A percentile compares a stretch with the other conserved stretches of the same genome.
Evolutionary conservation across 2,888 invertebrate genomes (phyloP).

Genomic region (Clusia tigrina): DNA sequence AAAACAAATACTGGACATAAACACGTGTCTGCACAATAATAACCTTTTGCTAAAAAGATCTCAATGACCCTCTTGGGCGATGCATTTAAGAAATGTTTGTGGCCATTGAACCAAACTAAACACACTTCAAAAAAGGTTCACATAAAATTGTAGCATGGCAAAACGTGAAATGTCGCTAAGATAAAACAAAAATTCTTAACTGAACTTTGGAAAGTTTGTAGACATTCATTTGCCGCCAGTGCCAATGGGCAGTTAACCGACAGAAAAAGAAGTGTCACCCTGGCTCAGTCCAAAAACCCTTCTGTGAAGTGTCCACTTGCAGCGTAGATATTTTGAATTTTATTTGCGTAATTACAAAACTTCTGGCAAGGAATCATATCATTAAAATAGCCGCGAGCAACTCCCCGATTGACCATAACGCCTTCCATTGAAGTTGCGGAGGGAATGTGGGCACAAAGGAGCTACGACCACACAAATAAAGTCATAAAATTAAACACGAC

Average conservation of each 20-base stretch:
- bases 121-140: slow-evolving; percentile 33
- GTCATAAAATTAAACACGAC: slow-evolving; percentile 47
- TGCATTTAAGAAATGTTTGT: slow-evolving; percentile 37
- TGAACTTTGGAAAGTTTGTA: neutral
- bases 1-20: slow-evolving; percentile 1
- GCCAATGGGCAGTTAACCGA: slow-evolving; percentile 2
- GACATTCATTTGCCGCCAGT: neutral
- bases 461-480: slow-evolving; percentile 31
- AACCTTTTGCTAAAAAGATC: slow-evolving; percentile 1
- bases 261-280: slow-evolving; percentile 4
- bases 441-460: neutral
- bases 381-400: slow-evolving; percentile 40
- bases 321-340: neutral
- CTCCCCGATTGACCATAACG: slow-evolving; percentile 6
- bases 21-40: neutral
- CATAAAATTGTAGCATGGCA: neutral
- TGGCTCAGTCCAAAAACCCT: neutral
- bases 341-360: slow-evolving; percentile 39
- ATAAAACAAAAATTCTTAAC: slow-evolving; percentile 3
- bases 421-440: no score
- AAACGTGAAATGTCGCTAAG: neutral
- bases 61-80: slow-evolving; percentile 47
- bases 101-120: slow-evolving; percentile 49
- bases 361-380: slow-evolving; percentile 32
- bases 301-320: neutral